Conservation (phyloP, 2,888 invertebrate species). For the Cantharis rustica region DNA sequence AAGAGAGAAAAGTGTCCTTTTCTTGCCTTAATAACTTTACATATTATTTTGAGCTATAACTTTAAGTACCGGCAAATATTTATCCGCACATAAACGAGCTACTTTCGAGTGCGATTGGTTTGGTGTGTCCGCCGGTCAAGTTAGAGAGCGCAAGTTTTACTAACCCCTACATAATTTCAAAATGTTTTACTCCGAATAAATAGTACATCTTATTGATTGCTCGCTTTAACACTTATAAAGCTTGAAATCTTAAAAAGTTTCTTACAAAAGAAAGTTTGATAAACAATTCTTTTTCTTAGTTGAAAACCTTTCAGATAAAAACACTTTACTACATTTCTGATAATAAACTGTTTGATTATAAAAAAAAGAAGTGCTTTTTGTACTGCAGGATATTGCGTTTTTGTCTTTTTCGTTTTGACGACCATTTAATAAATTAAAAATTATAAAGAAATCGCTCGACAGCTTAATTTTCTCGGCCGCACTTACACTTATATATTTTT, state of each 20-base stretch:
- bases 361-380: neutral
- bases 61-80: conserved; percentile 7
- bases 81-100: neutral
- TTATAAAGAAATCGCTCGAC: neutral
- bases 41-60: conserved; percentile 21
- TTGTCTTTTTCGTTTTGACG: neutral
- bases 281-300: neutral
- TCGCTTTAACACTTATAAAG: neutral
- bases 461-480: neutral
- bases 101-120: neutral
- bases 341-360: neutral
- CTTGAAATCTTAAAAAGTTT: conserved; percentile 1
- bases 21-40: conserved; percentile 27
- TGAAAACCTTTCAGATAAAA: neutral
- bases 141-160: no score
- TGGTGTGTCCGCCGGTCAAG: no score
- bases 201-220: neutral
- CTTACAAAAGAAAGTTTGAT: conserved; percentile 1
- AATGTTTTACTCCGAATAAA: neutral
- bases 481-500: neutral
- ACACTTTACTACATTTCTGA: neutral
- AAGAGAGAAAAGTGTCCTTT: conserved; percentile 15
- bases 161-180: neutral
- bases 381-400: neutral
- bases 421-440: neutral